Base-by-base conservation (phyloP, 2,888 invertebrate genomes). In the Troides oblongomaculatus region DNA sequence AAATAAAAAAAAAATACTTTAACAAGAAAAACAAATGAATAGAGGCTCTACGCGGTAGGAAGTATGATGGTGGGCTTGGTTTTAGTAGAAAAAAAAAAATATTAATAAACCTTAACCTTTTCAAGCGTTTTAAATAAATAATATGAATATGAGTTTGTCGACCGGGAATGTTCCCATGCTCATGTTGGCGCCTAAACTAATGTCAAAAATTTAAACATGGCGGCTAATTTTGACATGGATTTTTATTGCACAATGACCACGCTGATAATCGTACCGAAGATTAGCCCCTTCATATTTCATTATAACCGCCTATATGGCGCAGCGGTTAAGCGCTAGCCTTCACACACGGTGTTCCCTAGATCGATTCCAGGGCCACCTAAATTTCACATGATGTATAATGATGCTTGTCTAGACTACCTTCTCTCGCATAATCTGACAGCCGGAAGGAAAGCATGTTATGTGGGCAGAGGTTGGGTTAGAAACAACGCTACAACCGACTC, bases 1-100 rank as follows among this genome's bases (percentile, higher is more conserved):
- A 76, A 53, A 76, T 69, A 72, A 79, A 79, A 82, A 78, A 78
- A 77, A 75, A 73, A 73, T 66, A 73, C 64, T 77, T 74, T 71
- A 74, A 74, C 72, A 74, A 74, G 68, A 72, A 79, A 39, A 82
- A 81, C 76, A 79, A 78, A 71, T 74, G 72, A 39, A 83, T 83
- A 84, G 78, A 84, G 80, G 77, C 78, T 87, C 81, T 85, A 78
- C 70, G 72, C 86, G 88, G 87, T 87, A 85, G 87, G 87, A 78
- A 66, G 39, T 39, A 74, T 78, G 77, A 73, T 85, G 87, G 87
- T 88, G 88, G 88, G 87, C 75, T 75, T 61, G 74, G 74, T 74
- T 64, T 68, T 64, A 71, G 70, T 71, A 67, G 68, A 68, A 71
- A 73, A 73, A 70, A 70, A 56, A 58, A 61, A 65, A 69, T 50